A percentile compares a stretch with the other conserved stretches of the same genome.
Evolutionary conservation across 1,140 invertebrate species (phyloP).

Genomic region (Oryzaephilus surinamensis): DNA sequence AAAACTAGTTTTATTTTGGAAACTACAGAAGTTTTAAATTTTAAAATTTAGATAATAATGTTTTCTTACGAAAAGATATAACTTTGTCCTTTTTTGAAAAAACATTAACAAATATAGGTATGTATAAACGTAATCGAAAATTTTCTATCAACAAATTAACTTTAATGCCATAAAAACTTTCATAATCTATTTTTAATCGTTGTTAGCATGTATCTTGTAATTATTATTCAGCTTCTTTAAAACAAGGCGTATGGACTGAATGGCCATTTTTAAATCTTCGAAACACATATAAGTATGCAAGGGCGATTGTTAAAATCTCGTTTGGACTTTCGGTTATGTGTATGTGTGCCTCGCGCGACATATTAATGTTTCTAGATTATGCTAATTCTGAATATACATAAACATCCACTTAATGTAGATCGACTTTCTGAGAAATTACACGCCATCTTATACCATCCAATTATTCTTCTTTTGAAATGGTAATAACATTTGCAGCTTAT

Average conservation of each 20-base stretch:
- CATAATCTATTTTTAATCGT: not conserved
- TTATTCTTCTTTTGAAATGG: too few species aligned
- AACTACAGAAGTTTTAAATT: too few species aligned
- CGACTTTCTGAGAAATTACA: constrained; percentile 17
- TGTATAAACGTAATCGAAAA: too few species aligned
- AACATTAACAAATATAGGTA: too few species aligned
- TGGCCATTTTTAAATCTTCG: not conserved
- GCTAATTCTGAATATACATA: constrained; percentile 27
- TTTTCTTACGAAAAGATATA: too few species aligned
- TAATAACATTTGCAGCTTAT: too few species aligned
- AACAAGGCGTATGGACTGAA: not conserved
- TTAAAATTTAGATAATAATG: too few species aligned
- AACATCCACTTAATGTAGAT: constrained; percentile 28
- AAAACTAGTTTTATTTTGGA: too few species aligned
- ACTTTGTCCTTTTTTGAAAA: too few species aligned
- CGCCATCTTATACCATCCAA: constrained; percentile 9
- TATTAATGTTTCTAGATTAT: constrained; percentile 29
- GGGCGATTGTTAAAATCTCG: constrained; percentile 23
- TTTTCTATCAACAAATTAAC: too few species aligned
- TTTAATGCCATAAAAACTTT: not conserved
- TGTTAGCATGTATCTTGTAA: too few species aligned
- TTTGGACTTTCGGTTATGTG: constrained; percentile 13
- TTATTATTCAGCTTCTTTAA: not conserved
- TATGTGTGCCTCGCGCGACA: constrained; percentile 14
- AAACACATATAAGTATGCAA: not conserved